phyloP scores from a whole-genome alignment of 1,140 invertebrate species.

The Phthorimaea operculella region DNA sequence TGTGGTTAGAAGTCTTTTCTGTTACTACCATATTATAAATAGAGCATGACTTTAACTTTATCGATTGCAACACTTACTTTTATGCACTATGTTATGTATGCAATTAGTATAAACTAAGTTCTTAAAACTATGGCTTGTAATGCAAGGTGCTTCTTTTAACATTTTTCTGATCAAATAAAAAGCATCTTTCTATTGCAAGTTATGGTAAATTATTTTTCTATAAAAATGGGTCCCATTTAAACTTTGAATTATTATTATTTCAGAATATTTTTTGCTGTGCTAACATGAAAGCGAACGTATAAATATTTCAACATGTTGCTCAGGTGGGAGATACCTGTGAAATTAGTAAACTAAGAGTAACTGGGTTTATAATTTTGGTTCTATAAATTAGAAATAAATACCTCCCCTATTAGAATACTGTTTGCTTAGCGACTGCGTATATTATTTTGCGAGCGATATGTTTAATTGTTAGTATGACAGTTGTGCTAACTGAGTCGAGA shows the following conservation, averaged over 20 bases:
- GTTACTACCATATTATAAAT: background rate
- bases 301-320: background rate
- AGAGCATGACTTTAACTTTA: background rate
- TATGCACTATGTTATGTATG: background rate
- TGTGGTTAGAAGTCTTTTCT: background rate
- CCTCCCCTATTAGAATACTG: background rate
- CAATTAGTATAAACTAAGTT: background rate
- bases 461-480: background rate
- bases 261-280: constrained; percentile 2
- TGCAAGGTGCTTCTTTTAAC: background rate
- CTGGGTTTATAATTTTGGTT: too few species aligned
- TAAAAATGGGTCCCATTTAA: constrained; percentile 3
- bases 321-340: background rate
- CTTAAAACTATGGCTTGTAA: background rate
- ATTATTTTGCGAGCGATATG: background rate
- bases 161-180: background rate
- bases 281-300: constrained; percentile 1
- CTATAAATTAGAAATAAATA: too few species aligned
- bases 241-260: background rate
- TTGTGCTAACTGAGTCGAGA: background rate
- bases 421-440: background rate
- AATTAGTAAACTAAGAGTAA: too few species aligned
- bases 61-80: background rate
- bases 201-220: background rate
- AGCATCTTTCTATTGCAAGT: background rate